Base-by-base conservation (phyloP, 2,113 vertebrate genomes). In the Eulacestoma nigropectus region DNA sequence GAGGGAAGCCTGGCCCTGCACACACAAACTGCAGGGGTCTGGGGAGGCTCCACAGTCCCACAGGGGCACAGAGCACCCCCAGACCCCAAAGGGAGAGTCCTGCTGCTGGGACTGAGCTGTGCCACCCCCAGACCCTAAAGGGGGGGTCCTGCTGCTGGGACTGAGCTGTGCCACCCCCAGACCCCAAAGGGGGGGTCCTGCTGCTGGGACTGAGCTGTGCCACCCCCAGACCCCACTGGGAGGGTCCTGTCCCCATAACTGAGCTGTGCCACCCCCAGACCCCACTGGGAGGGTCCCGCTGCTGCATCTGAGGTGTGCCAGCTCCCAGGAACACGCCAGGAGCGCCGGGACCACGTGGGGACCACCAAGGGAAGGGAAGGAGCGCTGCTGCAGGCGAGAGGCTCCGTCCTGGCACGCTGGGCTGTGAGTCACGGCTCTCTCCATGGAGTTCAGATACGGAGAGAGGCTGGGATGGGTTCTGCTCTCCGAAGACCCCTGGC, bases 381-480 rank as follows among this genome's bases (percentile, higher is more conserved):
- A 46, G 69, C 4, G 39, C 21, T 19, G 77, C 91, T 95, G 80
- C 87, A 78, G 90, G 84, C 1, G 1, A 59, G 77, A 30, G 32
- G 84, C 74, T 76, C 57, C 0, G n/a, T 85, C 47, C 90, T 53
- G 73, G 87, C 82, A 75, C 13, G 87, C 73, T 32, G 62, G 60
- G 26, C 78, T 79, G 15, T 91, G 93, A 93, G 44, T 91, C 93
- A 94, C 42, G 46, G 27, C 49, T 64, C 60, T n/a, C 65, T 19
- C 62, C 8, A 12, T 41, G 81, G 29, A 14, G 44, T 67, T 44
- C 39, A 73, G 49, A 27, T 57, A 10, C 32, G 42, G 26, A 49
- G 79, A 19, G 57, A 56, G 63, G 7, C 64, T 46, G 49, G 56
- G 64, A 55, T 0, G 29, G 64, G 68, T 17, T 69, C 15, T 9